phyloP scores from a whole-genome alignment of 1,140 invertebrate genomes.

The Trichonephila clavipes region DNA sequence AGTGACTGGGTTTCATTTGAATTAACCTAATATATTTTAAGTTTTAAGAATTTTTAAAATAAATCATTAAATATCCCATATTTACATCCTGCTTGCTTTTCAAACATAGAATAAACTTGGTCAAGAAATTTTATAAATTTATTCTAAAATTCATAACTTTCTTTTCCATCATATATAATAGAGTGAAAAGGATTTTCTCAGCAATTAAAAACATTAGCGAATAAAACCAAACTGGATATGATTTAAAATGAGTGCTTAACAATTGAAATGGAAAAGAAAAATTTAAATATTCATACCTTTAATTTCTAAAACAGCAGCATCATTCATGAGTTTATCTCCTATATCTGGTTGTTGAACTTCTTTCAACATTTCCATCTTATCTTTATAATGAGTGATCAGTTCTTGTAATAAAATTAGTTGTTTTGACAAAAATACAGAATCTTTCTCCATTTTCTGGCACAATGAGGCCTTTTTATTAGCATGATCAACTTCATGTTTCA shows the following conservation, averaged over 20 bases:
- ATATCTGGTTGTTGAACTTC: constrained; percentile 16
- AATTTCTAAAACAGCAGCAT: constrained; percentile 3
- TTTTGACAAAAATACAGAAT: constrained; percentile 46
- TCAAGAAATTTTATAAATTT: too few species aligned
- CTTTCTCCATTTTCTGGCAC: constrained; percentile 52
- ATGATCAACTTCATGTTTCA: constrained; percentile 34
- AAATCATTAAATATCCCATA: too few species aligned
- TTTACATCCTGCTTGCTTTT: too few species aligned
- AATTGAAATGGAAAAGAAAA: not conserved
- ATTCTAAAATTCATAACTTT: too few species aligned
- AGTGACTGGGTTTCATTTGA: too few species aligned
- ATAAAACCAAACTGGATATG: not conserved
- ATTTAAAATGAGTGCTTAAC: not conserved
- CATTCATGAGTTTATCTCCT: not conserved
- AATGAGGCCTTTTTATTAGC: not conserved
- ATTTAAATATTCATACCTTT: constrained; percentile 8
- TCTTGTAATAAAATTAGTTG: constrained; percentile 60
- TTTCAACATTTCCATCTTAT: constrained; percentile 45
- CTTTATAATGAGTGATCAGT: constrained; percentile 36
- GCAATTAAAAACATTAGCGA: too few species aligned
- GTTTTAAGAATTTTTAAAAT: too few species aligned
- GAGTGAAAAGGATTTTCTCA: too few species aligned
- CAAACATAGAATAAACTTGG: too few species aligned
- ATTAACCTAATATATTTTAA: too few species aligned
- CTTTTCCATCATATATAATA: too few species aligned